These are phyloP conservation scores for Dendrolimus pini DNA, from an alignment of 2,888 invertebrate species.

Conservation along the genomic window DNA sequence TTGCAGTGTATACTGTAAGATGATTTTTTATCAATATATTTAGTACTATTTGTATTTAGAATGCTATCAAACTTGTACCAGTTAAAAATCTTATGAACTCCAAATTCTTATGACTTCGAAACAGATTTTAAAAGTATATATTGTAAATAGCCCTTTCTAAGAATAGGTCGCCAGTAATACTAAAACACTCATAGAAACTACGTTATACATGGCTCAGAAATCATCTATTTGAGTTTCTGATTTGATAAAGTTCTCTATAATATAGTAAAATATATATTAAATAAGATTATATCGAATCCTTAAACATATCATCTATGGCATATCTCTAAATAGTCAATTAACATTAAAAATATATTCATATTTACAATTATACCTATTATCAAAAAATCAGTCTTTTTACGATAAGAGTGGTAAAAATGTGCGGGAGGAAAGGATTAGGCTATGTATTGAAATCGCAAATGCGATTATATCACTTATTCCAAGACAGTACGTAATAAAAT, in stretches of 20 bases:
- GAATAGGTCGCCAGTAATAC: constrained; percentile 40
- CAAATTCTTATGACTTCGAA: constrained; percentile 71
- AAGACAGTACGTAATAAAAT: constrained; percentile 23
- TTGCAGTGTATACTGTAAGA: constrained; percentile 59
- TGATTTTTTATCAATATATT: constrained; percentile 66
- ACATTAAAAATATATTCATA: not conserved
- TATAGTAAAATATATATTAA: too few species aligned
- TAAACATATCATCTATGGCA: not conserved
- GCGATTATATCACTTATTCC: constrained; percentile 5
- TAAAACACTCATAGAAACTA: too few species aligned
- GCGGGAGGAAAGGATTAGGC: too few species aligned
- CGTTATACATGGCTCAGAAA: too few species aligned
- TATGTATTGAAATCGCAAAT: not conserved
- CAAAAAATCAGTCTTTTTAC: too few species aligned
- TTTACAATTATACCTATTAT: not conserved
- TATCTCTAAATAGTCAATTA: constrained; percentile 3
- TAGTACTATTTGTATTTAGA: constrained; percentile 57
- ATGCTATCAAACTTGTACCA: constrained; percentile 64
- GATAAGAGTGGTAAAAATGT: too few species aligned
- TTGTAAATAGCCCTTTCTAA: constrained; percentile 65
- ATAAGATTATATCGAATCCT: not conserved
- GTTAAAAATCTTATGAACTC: constrained; percentile 71
- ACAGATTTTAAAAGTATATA: constrained; percentile 58
- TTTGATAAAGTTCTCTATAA: too few species aligned
- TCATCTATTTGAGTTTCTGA: too few species aligned